These are phyloP conservation scores for Habrosyne pyritoides DNA, from an alignment of 2,888 invertebrate species.

Conservation along the genomic window DNA sequence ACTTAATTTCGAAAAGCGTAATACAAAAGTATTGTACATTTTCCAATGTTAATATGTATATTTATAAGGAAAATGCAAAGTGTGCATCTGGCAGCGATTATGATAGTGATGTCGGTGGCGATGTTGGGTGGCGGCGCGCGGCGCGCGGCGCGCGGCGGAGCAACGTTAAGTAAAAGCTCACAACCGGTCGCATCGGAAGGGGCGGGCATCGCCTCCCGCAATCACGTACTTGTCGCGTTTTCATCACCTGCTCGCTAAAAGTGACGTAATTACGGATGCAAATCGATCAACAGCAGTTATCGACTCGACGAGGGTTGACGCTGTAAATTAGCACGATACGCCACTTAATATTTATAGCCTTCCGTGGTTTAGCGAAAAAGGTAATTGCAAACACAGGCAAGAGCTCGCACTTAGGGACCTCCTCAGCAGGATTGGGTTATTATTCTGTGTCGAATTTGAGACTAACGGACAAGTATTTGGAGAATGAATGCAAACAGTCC, in stretches of 20 bases:
- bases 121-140: conserved; percentile 19
- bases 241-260: conserved; percentile 81
- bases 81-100: background rate
- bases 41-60: background rate
- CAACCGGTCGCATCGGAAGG: conserved; percentile 73
- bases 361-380: conserved; percentile 72
- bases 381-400: conserved; percentile 52
- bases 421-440: background rate
- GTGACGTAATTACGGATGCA: conserved; percentile 83
- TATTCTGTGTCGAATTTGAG: background rate
- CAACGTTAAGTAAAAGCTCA: conserved; percentile 56
- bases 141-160: conserved; percentile 7
- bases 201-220: conserved; percentile 68
- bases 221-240: conserved; percentile 81
- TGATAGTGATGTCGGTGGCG: conserved; percentile 1
- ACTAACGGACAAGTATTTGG: conserved; percentile 3
- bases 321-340: conserved; percentile 78
- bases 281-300: conserved; percentile 81
- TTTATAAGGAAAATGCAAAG: background rate
- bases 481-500: conserved; percentile 16
- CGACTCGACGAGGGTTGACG: conserved; percentile 74
- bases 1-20: too few relatives aligned
- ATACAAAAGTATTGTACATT: background rate
- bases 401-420: background rate
- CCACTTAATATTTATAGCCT: conserved; percentile 74